Evolutionary conservation across 2,113 vertebrate genomes (phyloP).

Genomic region (Myiagra hebetior): DNA sequence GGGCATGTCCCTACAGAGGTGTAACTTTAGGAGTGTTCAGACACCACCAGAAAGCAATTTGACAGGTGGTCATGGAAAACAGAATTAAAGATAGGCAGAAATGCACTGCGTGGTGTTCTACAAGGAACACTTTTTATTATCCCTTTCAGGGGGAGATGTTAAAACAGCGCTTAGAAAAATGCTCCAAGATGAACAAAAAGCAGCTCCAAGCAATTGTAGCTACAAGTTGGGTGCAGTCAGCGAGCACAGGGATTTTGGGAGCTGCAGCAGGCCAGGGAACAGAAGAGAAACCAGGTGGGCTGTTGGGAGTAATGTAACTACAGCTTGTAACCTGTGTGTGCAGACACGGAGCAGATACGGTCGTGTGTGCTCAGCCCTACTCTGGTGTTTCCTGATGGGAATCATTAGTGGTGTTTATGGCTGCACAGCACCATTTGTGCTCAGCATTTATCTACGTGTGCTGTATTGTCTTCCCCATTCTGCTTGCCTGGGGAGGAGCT

Average conservation of each 20-base stretch:
- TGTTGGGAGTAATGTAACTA: fast-evolving
- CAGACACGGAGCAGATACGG: not conserved
- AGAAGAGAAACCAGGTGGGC: not conserved
- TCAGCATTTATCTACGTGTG: not conserved
- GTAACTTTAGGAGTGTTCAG: not conserved
- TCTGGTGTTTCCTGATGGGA: not conserved
- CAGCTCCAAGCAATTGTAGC: not conserved
- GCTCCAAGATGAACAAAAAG: not conserved
- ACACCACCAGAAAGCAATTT: not conserved
- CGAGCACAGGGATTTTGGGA: not conserved
- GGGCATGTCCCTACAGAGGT: not conserved
- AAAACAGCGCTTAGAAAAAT: not conserved
- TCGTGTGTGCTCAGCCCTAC: not conserved
- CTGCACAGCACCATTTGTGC: not conserved
- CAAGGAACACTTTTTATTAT: not conserved
- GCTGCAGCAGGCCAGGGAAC: not conserved
- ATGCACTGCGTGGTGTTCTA: not conserved
- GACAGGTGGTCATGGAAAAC: not conserved
- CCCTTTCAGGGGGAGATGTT: not conserved
- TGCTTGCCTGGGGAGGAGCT: not conserved
- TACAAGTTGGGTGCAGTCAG: not conserved
- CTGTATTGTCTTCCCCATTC: not conserved
- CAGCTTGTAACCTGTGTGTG: not conserved
- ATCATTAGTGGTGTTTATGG: not conserved
- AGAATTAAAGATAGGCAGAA: not conserved